phyloP scores from a whole-genome alignment of 2,797 vertebrate genomes.

The Cirrhinus molitorella region DNA sequence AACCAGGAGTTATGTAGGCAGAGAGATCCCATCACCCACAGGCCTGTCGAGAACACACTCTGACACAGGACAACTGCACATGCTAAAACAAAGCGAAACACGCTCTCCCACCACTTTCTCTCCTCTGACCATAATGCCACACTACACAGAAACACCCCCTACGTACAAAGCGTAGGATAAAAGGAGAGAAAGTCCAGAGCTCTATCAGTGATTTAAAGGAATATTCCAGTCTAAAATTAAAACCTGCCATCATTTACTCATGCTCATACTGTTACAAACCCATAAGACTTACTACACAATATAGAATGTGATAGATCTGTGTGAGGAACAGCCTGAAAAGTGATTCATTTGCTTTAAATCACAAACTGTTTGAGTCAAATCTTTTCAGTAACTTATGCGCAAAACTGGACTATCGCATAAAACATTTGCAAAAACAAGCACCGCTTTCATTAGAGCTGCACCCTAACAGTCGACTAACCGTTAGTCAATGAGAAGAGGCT shows the following conservation, averaged over 20 bases:
- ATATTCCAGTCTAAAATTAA: constrained; percentile 13
- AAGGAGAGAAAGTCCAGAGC: not conserved
- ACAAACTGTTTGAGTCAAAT: not conserved
- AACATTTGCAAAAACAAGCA: too few relatives aligned
- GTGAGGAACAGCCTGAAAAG: not conserved
- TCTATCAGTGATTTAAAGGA: constrained; percentile 10
- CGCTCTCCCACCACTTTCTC: constrained; percentile 19
- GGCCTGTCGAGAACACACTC: constrained; percentile 28
- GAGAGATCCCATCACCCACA: constrained; percentile 24
- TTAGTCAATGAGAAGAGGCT: too few relatives aligned
- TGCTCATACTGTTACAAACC: not conserved
- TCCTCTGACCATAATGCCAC: constrained; percentile 35
- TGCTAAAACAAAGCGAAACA: constrained; percentile 7
- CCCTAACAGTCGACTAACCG: too few relatives aligned
- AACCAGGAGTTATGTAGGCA: constrained; percentile 35
- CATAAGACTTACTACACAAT: not conserved
- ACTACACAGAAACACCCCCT: constrained; percentile 41
- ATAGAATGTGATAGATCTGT: not conserved
- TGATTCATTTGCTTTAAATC: not conserved
- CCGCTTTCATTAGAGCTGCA: too few relatives aligned
- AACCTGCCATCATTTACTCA: not conserved
- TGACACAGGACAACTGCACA: constrained; percentile 34
- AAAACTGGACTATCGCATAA: too few relatives aligned
- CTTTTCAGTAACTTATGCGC: not conserved
- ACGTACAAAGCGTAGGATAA: constrained; percentile 30